These are phyloP conservation scores for Bicyclus anynana DNA, from an alignment of 1,140 invertebrate genomes.

Conservation along the genomic window DNA sequence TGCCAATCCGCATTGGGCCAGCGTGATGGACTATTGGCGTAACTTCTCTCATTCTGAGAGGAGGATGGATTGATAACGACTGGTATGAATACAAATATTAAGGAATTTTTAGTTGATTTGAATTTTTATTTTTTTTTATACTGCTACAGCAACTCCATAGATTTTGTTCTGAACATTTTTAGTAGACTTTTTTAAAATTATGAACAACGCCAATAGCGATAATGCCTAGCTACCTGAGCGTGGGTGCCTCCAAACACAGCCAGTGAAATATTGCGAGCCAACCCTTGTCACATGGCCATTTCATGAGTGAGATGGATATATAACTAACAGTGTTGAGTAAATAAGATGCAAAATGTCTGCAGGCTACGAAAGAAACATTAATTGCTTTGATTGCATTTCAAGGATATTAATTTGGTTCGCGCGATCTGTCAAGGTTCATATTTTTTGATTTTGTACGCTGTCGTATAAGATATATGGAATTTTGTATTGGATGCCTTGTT, in stretches of 20 bases:
- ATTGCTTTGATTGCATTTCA: constrained; percentile 74
- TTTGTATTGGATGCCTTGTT: constrained; percentile 57
- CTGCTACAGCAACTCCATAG: constrained; percentile 36
- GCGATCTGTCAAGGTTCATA: constrained; percentile 66
- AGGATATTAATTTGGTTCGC: constrained; percentile 74
- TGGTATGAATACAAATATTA: too few relatives aligned
- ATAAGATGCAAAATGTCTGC: constrained; percentile 21
- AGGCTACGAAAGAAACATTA: constrained; percentile 51
- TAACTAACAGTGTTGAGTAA: constrained; percentile 11
- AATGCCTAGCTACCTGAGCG: constrained; percentile 73
- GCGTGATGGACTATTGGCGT: too few relatives aligned
- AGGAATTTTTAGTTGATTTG: too few relatives aligned
- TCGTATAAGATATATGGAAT: constrained; percentile 44
- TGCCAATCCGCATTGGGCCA: too few relatives aligned
- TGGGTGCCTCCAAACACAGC: constrained; percentile 60
- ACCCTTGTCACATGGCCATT: constrained; percentile 68
- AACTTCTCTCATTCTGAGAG: too few relatives aligned
- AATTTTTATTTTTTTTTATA: too few relatives aligned
- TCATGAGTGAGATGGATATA: constrained; percentile 41
- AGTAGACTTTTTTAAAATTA: constrained; percentile 47
- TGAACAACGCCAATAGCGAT: constrained; percentile 69
- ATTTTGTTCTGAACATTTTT: constrained; percentile 32
- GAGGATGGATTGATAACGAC: too few relatives aligned
- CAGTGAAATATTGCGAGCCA: constrained; percentile 69
- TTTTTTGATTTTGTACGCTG: constrained; percentile 68